These are phyloP conservation scores for Lepus townsendii DNA, from an alignment of 2,797 vertebrate species.

Conservation along the genomic window DNA sequence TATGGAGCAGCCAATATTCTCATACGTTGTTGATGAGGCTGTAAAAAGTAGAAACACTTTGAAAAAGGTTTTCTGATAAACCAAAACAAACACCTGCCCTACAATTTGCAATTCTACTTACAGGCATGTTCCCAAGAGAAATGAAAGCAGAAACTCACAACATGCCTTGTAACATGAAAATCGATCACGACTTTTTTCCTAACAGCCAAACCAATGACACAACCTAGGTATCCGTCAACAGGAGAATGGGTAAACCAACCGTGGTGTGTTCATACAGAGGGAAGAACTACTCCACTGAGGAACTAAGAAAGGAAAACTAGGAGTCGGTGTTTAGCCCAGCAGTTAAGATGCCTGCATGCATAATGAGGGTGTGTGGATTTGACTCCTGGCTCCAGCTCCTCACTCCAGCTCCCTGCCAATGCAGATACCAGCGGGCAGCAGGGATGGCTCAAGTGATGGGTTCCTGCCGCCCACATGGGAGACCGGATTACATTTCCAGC, in stretches of 20 bases:
- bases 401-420: too few relatives aligned
- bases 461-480: too few relatives aligned
- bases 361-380: too few relatives aligned
- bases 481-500: too few relatives aligned
- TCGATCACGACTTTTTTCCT: neutral
- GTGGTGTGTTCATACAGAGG: neutral
- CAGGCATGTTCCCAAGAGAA: neutral
- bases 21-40: neutral
- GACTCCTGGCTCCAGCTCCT: too few relatives aligned
- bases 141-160: slow-evolving; percentile 47
- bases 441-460: too few relatives aligned
- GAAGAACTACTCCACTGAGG: neutral
- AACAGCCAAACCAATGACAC: neutral
- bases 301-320: neutral
- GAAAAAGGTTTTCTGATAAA: neutral
- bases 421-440: too few relatives aligned
- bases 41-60: neutral
- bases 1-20: neutral
- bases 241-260: neutral
- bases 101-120: neutral
- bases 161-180: neutral
- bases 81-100: neutral
- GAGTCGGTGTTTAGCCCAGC: too few relatives aligned
- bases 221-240: neutral
- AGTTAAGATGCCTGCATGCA: too few relatives aligned